Base-by-base conservation (phyloP, 2,888 invertebrate species). In the Trissoscelio sp. region DNA sequence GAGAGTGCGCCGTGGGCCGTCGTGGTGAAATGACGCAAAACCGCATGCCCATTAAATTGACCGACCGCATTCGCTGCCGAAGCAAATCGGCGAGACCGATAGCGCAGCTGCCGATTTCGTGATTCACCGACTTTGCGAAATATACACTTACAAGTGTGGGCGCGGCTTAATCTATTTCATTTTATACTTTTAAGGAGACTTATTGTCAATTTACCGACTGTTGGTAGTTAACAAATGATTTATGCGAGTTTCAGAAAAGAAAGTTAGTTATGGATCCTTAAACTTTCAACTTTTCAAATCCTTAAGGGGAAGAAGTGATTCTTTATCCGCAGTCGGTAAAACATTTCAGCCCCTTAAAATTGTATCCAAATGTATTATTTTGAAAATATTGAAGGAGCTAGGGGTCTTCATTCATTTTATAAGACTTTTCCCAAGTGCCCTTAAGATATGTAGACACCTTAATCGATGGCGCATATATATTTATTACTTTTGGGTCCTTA, bases 1-100 rank as follows among this genome's bases (percentile, higher is more conserved):
- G 37, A 24, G 48, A 28, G 24, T 73, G 67, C 58, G 70, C 72
- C 66, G 70, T 31, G 67, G 66, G 67, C 69, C 64, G 70, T 66
- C 72, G 78, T 85, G 83, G 79, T 83, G 85, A 86, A 86, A 86
- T 81, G 82, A 84, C 82, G 79, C 24, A 84, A 85, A 86, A 86
- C 83, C 83, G 77, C 85, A 86, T 77, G 79, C 83, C 83, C 83
- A 81, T 84, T 83, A 83, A 81, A 77, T 66, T 79, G 64, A 31
- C 66, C 78, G 70, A 83, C 83, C 81, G 77, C 81, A 77, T 62
- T 81, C 55, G 73, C 53, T 72, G 62, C 72, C 72, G 72, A 67
- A 72, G 77, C 73, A 78, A 81, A 78, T 67, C 70, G 55, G 34
- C 34, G 62, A 78, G 78, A 81, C 69, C 81, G 78, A 78, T 73